Conservation (phyloP, 2,797 vertebrate genomes). For the Epinephelus awoara region DNA sequence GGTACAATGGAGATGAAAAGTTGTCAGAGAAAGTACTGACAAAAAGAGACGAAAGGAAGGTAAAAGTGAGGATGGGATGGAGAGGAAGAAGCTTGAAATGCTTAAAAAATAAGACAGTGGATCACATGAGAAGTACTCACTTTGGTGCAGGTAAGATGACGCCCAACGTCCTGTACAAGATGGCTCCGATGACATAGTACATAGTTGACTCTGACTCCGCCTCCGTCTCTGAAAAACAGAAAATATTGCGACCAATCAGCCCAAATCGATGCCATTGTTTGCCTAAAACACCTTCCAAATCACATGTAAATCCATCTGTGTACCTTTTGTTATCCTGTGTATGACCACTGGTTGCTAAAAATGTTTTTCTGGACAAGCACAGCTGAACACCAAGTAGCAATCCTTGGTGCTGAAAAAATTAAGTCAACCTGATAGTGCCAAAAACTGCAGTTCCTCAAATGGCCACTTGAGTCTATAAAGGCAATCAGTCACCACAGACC, state of each 20-base stretch:
- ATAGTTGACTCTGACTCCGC: conserved; percentile 85
- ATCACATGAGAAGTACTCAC: conserved; percentile 82
- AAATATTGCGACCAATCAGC: conserved; percentile 26
- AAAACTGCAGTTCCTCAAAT: too few relatives aligned
- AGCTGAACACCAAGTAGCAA: not conserved
- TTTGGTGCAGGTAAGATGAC: conserved; percentile 93
- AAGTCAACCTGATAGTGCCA: too few relatives aligned
- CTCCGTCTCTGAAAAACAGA: conserved; percentile 86
- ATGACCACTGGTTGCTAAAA: not conserved
- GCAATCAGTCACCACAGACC: too few relatives aligned
- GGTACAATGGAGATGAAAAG: conserved; percentile 26
- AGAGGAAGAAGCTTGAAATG: not conserved
- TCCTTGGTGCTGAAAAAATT: too few relatives aligned
- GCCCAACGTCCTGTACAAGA: conserved; percentile 95
- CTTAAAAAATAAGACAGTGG: not conserved
- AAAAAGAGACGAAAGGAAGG: conserved; percentile 11
- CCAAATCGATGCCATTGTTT: not conserved
- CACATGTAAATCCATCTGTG: not conserved
- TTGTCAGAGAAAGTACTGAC: conserved; percentile 7
- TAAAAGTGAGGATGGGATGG: conserved; percentile 26
- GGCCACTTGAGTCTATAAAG: too few relatives aligned
- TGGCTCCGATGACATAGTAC: conserved; percentile 96
- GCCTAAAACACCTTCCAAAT: not conserved
- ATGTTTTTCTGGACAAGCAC: not conserved
- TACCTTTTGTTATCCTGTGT: not conserved